Percentiles rank a stretch among this genome's conserved stretches.
Evolutionary conservation across 2,888 invertebrate genomes (phyloP).

Genomic region (Syritta pipiens): DNA sequence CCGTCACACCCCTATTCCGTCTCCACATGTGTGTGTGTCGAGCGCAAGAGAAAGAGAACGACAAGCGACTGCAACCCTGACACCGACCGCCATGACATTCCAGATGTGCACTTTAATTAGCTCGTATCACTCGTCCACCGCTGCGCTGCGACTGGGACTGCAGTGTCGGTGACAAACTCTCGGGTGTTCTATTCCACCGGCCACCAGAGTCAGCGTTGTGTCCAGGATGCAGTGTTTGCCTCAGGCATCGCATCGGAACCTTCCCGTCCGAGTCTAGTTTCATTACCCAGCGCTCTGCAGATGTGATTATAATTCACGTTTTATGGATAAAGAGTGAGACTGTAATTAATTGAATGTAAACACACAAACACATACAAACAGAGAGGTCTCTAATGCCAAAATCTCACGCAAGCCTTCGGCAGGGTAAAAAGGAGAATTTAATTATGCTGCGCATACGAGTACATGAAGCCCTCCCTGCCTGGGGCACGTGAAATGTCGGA

Average conservation of each 20-base stretch:
- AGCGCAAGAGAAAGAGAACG: not conserved
- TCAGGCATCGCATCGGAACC: constrained; percentile 15
- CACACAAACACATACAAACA: constrained; percentile 8
- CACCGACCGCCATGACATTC: constrained; percentile 24
- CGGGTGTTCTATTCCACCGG: no score
- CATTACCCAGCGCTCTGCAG: constrained; percentile 23
- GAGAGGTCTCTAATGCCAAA: constrained; percentile 35
- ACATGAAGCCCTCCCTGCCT: not conserved
- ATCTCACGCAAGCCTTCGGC: constrained; percentile 36
- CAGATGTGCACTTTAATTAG: constrained; percentile 56
- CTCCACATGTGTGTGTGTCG: not conserved
- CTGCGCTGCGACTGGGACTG: not conserved
- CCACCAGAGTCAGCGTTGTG: constrained; percentile 6
- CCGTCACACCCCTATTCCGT: no score
- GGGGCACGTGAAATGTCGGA: no score
- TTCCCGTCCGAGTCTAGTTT: constrained; percentile 29
- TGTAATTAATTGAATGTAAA: constrained; percentile 60
- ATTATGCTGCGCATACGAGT: constrained; percentile 24
- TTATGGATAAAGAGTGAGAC: constrained; percentile 42
- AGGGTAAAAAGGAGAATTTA: constrained; percentile 21
- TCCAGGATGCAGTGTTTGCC: constrained; percentile 1
- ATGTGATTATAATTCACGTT: constrained; percentile 54
- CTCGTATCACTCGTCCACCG: not conserved
- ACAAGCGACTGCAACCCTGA: not conserved
- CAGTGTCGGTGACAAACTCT: no score